These are phyloP conservation scores for Oreocharis arfaki DNA, from an alignment of 2,113 vertebrate genomes.

Conservation along the genomic window DNA sequence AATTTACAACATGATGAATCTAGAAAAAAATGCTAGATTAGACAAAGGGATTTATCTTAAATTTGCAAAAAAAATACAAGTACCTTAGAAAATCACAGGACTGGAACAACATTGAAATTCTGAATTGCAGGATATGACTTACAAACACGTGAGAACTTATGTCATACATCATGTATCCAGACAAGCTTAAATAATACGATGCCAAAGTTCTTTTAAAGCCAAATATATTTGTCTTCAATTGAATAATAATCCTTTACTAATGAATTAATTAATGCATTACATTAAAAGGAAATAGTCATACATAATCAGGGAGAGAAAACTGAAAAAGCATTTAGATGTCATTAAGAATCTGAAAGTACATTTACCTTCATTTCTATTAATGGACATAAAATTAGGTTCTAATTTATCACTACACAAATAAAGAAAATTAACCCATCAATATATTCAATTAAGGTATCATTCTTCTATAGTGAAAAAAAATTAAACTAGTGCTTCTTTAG, in stretches of 20 bases:
- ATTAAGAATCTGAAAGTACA: neutral
- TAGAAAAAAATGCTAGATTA: neutral
- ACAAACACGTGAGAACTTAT: neutral
- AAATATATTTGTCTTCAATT: neutral
- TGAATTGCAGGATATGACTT: neutral
- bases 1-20: neutral
- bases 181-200: neutral
- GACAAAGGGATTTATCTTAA: neutral
- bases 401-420: constrained; percentile 1
- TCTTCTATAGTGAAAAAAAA: neutral
- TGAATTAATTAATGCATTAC: neutral
- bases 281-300: neutral
- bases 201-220: neutral
- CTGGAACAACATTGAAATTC: neutral
- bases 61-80: neutral
- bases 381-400: neutral
- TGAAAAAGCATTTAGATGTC: neutral
- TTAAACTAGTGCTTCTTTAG: neutral
- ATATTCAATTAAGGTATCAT: neutral
- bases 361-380: constrained; percentile 29
- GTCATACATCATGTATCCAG: neutral
- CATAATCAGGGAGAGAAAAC: neutral
- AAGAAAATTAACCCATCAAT: neutral
- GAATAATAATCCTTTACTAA: neutral
- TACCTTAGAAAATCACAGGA: neutral